Evolutionary conservation across 1,140 invertebrate genomes (phyloP), one percentile per base, ranked within the genome.

Genomic region (Streblospio benedicti): DNA sequence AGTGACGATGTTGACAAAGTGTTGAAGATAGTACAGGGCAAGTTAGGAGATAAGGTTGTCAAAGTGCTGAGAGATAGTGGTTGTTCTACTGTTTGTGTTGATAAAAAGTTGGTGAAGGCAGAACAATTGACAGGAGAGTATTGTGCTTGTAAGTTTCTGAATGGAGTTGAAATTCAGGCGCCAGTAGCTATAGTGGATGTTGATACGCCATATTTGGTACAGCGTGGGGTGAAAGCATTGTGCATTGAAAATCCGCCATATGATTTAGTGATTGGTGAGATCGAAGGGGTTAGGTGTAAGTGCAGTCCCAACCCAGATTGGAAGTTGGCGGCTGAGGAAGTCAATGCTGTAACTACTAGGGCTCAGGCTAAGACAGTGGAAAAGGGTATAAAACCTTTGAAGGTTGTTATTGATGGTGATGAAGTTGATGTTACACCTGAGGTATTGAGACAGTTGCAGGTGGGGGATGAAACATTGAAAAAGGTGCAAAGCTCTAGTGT

Each of bases 221-320:
- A 20, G 35, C 45, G 49, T 4, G n/a, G 3, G 14, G 45, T 53
- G 27, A 32, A 59, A 43, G 49, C 57, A 16, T 32, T 59, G 30
- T 12, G 20, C 18, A 49, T 59, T n/a, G 23, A 58, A 54, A 59
- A 53, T 27, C 45, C 57, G 16, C 31, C 52, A 28, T 51, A 30
- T 35, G 49, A 54, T 52, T 33, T 59, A 35, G 45, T 59, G 14
- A 23, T 59, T 18, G 45, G 49, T 4, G 41, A 52, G 31, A 18
- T 52, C 16, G 1, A 25, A 27, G 16, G 28, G n/a, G 57, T n/a
- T 2, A 50, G 4, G 12, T 2, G 32, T 18, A 32, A 31, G 23
- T 25, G 25, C 25, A 14, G 52, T 18, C n/a, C 28, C 27, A 32
- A 53, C 1, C 45, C 23, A 23, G 30, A 18, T 4, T 47, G n/a